Base-by-base conservation (phyloP, 1,140 invertebrate genomes). In the Brachionus koreanus region DNA sequence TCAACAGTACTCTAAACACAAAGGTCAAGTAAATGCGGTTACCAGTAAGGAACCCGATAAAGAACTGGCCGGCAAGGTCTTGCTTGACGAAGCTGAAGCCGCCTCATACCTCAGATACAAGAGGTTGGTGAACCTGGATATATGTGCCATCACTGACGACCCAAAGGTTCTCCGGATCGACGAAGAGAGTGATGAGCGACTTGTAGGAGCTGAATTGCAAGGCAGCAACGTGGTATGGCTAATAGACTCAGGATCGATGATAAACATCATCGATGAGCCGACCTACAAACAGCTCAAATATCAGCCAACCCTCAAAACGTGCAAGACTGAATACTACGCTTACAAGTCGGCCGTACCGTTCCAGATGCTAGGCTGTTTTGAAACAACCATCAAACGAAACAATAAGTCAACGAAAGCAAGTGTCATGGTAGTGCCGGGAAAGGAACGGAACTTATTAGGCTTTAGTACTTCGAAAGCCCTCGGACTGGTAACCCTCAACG, bases 11-110 rank as follows among this genome's bases (percentile, higher is more conserved):
- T 57, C 49, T 23, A 23, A 57, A 57, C 49, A 57, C 49, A 57
- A 57, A 57, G 49, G 49, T 57, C 49, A 57, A 57, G 49, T 57
- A 57, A 57, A 57, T 57, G 49, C 49, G 49, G 49, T 57, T 57
- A 16, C 49, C 49, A 57, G 19, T 16, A 57, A 57, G 49, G 16
- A 57, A 57, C 9, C 49, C 19, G 49, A 25, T 16, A 57, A 57
- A 5, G 49, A 57, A 57, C 49, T 49, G 43, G 43, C 43, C 1
- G 43, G 43, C 43, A 49, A 49, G 43, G 43, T 49, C 43, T 10
- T 49, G 43, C 43, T 46, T 46, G 43, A 46, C 43, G 43, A 49
- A 49, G 43, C 43, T 13, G 43, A 49, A 49, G 43, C 43, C 43
- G 43, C 43, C 43, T 49, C 43, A 49, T 49, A 49, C 43, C 12